These are phyloP conservation scores for Campopleginae sp. DNA, from an alignment of 2,888 invertebrate species.

Conservation along the genomic window DNA sequence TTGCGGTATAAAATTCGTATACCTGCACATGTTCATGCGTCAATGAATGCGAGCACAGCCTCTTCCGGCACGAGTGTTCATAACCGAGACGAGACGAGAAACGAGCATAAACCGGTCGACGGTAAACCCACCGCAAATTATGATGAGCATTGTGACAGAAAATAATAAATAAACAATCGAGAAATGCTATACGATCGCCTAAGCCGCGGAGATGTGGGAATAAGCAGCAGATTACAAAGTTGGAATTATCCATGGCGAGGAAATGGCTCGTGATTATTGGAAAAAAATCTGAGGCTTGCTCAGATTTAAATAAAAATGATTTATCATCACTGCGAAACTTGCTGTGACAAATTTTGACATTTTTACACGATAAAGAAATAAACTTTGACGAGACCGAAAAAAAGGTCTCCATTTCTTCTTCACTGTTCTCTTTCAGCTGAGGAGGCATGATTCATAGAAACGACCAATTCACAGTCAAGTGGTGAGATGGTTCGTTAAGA, in stretches of 20 bases:
- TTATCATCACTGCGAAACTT: not conserved
- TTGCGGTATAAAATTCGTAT: conserved; percentile 10
- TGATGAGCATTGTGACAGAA: conserved; percentile 34
- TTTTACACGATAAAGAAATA: not conserved
- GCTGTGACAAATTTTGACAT: not conserved
- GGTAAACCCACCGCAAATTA: conserved; percentile 58
- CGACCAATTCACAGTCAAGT: not conserved
- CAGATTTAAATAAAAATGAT: not conserved
- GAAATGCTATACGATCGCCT: not conserved
- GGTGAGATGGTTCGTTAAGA: conserved; percentile 7
- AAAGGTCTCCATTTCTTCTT: not conserved
- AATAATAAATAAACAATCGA: conserved; percentile 30
- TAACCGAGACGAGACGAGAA: conserved; percentile 58
- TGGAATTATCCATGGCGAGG: not conserved
- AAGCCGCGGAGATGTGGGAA: not conserved
- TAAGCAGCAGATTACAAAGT: not conserved
- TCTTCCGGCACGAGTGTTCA: conserved; percentile 57
- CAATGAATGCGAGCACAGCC: conserved; percentile 48
- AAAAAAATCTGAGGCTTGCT: not conserved
- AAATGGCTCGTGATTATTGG: not conserved
- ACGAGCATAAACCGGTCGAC: conserved; percentile 52
- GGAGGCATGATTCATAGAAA: not conserved
- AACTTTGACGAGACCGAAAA: not conserved
- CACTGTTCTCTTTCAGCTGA: not conserved
- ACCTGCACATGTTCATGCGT: not conserved